A percentile compares a stretch with the other conserved stretches of the same genome.
These are phyloP conservation scores for Sycophila texana DNA, from an alignment of 2,888 invertebrate species.

Conservation along the genomic window DNA sequence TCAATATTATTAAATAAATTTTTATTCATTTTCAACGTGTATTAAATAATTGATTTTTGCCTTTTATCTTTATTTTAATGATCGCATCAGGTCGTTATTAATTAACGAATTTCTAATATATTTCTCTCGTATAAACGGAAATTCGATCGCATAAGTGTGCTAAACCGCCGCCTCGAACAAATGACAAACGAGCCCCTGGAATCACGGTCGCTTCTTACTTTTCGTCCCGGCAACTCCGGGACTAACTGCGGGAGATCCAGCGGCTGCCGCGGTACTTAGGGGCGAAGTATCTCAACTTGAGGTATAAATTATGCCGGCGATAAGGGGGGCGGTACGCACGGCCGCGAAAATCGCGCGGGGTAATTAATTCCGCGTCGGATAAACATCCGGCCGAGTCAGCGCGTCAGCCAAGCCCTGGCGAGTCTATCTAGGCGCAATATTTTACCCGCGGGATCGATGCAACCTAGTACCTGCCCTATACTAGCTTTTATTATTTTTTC, in stretches of 20 bases:
- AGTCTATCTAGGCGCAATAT: slow-evolving; percentile 16
- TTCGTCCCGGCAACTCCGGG: background rate
- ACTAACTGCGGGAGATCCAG: slow-evolving; percentile 25
- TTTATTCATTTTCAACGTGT: too few relatives aligned
- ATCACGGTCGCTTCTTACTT: background rate
- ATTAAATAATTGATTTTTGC: background rate
- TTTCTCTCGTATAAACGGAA: too few relatives aligned
- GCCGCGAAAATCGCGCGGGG: slow-evolving; percentile 1
- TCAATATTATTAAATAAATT: too few relatives aligned
- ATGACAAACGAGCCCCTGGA: slow-evolving; percentile 14
- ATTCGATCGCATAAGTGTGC: too few relatives aligned
- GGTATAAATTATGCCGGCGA: slow-evolving; percentile 45
- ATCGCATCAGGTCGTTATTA: too few relatives aligned
- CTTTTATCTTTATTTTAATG: background rate
- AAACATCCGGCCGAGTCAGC: slow-evolving; percentile 28
- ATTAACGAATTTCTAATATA: too few relatives aligned
- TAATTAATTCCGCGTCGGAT: slow-evolving; percentile 36
- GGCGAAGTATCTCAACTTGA: slow-evolving; percentile 30
- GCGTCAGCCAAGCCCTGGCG: background rate
- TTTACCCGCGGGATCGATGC: slow-evolving; percentile 25
- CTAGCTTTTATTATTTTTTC: background rate
- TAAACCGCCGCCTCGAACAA: slow-evolving; percentile 2
- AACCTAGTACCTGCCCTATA: background rate
- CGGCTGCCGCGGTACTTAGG: slow-evolving; percentile 23
- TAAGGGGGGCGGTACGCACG: slow-evolving; percentile 20